Evolutionary conservation across 2,888 invertebrate genomes (phyloP), one percentile per base, ranked within the genome.

Genomic region (Erebia ligea): DNA sequence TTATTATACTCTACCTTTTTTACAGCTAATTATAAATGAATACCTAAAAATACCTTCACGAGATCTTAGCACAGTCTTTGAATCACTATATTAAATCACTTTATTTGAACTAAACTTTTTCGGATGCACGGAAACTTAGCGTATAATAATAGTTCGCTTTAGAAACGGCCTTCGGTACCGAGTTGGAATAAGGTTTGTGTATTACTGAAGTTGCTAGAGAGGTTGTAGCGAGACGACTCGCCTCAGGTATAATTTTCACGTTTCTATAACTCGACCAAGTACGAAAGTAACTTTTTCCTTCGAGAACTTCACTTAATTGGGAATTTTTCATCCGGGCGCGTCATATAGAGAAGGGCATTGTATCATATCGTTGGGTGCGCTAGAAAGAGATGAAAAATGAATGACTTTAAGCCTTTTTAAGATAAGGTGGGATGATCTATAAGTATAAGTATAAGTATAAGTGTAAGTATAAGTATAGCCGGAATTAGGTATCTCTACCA

Each of bases 171-270:
- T 25, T 67, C 73, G 71, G 73, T 78, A 81, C 84, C 82, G 78
- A 72, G 76, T 81, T 78, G 75, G 76, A 76, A 84, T 75, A 76
- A 83, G 82, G 80, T 86, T 84, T 85, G 83, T 81, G 82, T 84
- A 87, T 85, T 81, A 92, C 91, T 91, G 84, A 86, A 42, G 34
- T 34, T 34, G 34, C 34, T 34, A 6, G 34, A 21, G 21, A 52
- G 10, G 81, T 79, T 80, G 80, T 80, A 80, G 82, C 80, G 81
- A 83, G 83, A 80, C 85, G 83, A 80, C 79, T 83, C 77, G 82
- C 81, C 86, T 57, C 88, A 88, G 90, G 89, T 90, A 90, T 80
- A 80, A 85, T 88, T 90, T 90, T 88, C 87, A 89, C 86, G 86
- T 85, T 76, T 75, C 70, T 83, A 80, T 78, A 82, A 91, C 73